These are phyloP conservation scores for Acronicta aceris DNA, from an alignment of 2,888 invertebrate genomes.

Conservation along the genomic window DNA sequence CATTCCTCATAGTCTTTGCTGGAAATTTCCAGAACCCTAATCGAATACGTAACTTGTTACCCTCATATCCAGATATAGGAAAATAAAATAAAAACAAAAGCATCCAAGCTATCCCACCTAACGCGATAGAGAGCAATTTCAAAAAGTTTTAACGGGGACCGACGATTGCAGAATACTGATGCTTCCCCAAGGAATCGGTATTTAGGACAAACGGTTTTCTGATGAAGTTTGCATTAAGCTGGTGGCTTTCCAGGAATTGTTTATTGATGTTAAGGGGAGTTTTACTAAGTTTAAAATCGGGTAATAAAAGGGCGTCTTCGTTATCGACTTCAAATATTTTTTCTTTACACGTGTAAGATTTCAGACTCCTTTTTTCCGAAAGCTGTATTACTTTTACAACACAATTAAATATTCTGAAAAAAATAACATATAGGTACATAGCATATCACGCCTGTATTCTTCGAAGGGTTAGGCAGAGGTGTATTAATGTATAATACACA, in stretches of 20 bases:
- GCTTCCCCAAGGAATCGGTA: slow-evolving; percentile 19
- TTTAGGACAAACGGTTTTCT: slow-evolving; percentile 37
- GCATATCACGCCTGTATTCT: too few relatives aligned
- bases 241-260: slow-evolving; percentile 29
- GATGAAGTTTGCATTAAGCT: slow-evolving; percentile 45
- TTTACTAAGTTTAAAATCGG: slow-evolving; percentile 33
- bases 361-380: too few relatives aligned
- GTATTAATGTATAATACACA: too few relatives aligned
- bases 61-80: background rate
- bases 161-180: slow-evolving; percentile 44
- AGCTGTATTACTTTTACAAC: too few relatives aligned
- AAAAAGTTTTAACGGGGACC: slow-evolving; percentile 39
- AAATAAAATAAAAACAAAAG: slow-evolving; percentile 20
- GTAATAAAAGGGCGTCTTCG: background rate
- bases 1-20: too few relatives aligned
- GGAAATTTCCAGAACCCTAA: background rate
- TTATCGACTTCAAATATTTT: too few relatives aligned
- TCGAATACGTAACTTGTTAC: background rate
- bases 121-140: slow-evolving; percentile 31
- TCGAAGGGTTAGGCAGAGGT: too few relatives aligned
- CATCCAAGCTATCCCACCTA: slow-evolving; percentile 6
- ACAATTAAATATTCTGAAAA: too few relatives aligned
- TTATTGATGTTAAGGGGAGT: slow-evolving; percentile 13
- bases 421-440: too few relatives aligned
- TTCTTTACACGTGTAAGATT: too few relatives aligned